Base-by-base conservation (phyloP, 30 jellyfish, hydroid and myxozoan genomes). In the Pseudorhiza aurosa region DNA sequence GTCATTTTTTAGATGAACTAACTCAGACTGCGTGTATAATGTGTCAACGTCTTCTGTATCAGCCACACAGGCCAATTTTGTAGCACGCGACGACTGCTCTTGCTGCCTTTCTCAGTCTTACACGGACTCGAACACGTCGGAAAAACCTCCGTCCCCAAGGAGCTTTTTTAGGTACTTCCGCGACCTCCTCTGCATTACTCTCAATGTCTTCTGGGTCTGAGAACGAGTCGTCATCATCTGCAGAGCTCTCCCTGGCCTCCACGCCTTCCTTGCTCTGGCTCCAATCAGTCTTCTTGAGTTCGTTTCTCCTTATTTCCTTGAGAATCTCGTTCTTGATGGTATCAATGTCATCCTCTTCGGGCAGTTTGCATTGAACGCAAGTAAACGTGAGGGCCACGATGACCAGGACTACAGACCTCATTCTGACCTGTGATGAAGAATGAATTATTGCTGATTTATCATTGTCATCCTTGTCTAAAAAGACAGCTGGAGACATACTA, bases 21-120 rank as follows among this genome's bases (percentile, higher is more conserved):
- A n/a, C n/a, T n/a, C n/a, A n/a, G n/a, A n/a, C n/a, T n/a, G n/a
- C 11, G 15, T 42, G 55, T 42, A 42, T 42, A 9, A 9, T 42
- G 55, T 15, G 15, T 42, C 55, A 42, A 42, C 55, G 9, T 9
- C 55, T 42, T 15, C 55, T 42, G 55, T 15, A 50, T 50, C 65
- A 50, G 29, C 65, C 70, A 21, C 70, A 56, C 4, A 56, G 18
- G 5, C 70, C 70, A 5, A 56, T n/a, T 56, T 56, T 56, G 14
- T 56, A 56, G 37, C 70, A 56, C 18, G 70, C 14, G 25, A 39
- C 70, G 9, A 56, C 31, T 7, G 70, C 70, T 25, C 31, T 25
- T 5, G 70, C 70, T 27, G 70, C 70, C 14, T 56, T 56, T 22
- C 70, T 18, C 70, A 56, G 19, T 14, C 70, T 27, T 17, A 56